Base-by-base conservation (phyloP, 2,797 vertebrate genomes). In the Arctocebus calabarensis region DNA sequence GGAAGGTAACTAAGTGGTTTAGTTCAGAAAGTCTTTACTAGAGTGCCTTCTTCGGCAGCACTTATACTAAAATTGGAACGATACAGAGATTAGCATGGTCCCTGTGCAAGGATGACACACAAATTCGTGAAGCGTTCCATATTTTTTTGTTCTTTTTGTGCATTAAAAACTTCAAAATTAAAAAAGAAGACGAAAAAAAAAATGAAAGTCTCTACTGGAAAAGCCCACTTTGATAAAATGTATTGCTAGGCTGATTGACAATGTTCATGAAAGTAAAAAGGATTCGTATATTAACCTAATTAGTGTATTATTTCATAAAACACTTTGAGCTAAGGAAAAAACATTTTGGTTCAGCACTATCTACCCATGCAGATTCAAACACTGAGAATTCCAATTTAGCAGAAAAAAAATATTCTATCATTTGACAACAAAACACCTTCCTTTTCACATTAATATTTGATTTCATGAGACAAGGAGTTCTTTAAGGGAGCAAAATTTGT, bases 261-360 rank as follows among this genome's bases (percentile, higher is more conserved):
- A 84, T 45, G 8, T 86, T 82, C 86, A 96, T 3, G 70, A 59
- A 93, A 75, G 71, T 29, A 32, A 32, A 43, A 78, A 79, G 74
- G 73, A 78, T 73, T 71, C 22, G 3, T 43, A 13, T 48, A 74
- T 62, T 23, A 43, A 7, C 62, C n/a, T 52, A 52, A 52, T 52
- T 52, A 52, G 14, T 52, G 48, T 52, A 86, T 43, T 57, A 48
- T 8, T 91, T 71, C 57, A 4, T 73, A 78, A 62, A 84, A 75
- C 1, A 59, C 4, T 45, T 43, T 84, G 29, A 40, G 22, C 29
- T 75, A 66, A 86, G 84, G 27, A 68, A 90, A 75, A 68, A 75
- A 68, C 48, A 64, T 68, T 85, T 91, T 73, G 52, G 75, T 59
- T 92, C 55, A 74, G 71, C 29, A 57, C 14, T 84, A 79, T 64